phyloP scores from a whole-genome alignment of 1,140 invertebrate genomes.

The Zeugodacus cucurbitae region DNA sequence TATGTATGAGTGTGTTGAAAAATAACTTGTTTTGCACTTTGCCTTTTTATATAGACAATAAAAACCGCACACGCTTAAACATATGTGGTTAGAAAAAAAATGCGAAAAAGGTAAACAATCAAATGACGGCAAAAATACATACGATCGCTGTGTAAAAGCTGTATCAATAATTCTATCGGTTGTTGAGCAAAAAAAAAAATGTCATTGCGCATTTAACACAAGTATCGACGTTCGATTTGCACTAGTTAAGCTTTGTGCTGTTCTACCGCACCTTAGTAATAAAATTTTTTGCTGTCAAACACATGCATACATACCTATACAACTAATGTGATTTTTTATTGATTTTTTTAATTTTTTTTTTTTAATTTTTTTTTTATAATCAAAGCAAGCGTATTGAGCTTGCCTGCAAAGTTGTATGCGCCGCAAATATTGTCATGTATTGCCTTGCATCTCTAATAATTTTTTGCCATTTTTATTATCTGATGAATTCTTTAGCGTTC shows the following conservation, averaged over 20 bases:
- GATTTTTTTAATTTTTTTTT: too few species aligned
- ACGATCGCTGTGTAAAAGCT: neutral
- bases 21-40: neutral
- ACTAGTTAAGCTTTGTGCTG: neutral
- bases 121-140: neutral
- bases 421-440: neutral
- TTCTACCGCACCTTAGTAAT: neutral
- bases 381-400: neutral
- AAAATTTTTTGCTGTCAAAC: too few species aligned
- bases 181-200: neutral
- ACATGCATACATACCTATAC: too few species aligned
- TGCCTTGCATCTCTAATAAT: neutral
- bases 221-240: neutral
- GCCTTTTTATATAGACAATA: neutral
- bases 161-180: neutral
- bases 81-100: neutral
- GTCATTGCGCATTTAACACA: neutral
- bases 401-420: neutral
- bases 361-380: too few species aligned
- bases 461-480: neutral
- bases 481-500: neutral
- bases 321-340: too few species aligned
- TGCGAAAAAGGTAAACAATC: neutral
- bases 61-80: neutral
- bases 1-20: neutral